Conservation (phyloP, 2,113 vertebrate genomes). For the Elephantulus edwardii region DNA sequence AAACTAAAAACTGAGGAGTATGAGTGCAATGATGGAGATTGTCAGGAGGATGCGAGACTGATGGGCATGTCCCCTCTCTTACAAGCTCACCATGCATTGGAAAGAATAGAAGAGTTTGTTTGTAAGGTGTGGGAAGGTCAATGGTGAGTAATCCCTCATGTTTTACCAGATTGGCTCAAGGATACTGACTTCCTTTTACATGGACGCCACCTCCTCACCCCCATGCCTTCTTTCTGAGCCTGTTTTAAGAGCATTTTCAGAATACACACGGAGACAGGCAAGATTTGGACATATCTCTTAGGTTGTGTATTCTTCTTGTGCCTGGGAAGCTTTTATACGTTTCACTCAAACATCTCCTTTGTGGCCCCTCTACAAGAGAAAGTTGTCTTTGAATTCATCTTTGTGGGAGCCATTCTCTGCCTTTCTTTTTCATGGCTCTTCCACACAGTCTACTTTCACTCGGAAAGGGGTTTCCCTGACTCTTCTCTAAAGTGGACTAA, state of each 20-base stretch:
- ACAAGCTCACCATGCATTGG: too few relatives aligned
- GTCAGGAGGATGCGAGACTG: too few relatives aligned
- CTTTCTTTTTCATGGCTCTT: constrained; percentile 98
- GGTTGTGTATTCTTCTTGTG: constrained; percentile 98
- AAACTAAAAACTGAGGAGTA: too few relatives aligned
- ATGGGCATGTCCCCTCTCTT: too few relatives aligned
- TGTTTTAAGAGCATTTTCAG: constrained; percentile 99
- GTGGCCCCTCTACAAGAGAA: constrained; percentile 99
- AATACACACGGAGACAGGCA: constrained; percentile 99
- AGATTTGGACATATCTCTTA: constrained; percentile 98
- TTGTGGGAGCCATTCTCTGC: constrained; percentile 98
- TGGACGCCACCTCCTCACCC: constrained; percentile 96
- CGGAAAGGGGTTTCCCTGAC: constrained; percentile 95
- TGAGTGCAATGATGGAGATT: too few relatives aligned
- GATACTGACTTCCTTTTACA: constrained; percentile 98
- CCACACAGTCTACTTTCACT: too few relatives aligned
- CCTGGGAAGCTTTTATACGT: constrained; percentile 98
- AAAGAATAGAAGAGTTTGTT: too few relatives aligned
- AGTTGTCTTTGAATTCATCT: constrained; percentile 96
- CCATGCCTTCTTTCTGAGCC: constrained; percentile 98
- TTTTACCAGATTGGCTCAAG: constrained; percentile 99
- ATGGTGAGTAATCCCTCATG: constrained; percentile 98
- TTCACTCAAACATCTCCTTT: constrained; percentile 98
- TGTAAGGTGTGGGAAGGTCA: constrained; percentile 99
- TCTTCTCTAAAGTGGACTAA: constrained; percentile 99